Evolutionary conservation across 2,113 vertebrate genomes (phyloP).

Genomic region (Alces alces): DNA sequence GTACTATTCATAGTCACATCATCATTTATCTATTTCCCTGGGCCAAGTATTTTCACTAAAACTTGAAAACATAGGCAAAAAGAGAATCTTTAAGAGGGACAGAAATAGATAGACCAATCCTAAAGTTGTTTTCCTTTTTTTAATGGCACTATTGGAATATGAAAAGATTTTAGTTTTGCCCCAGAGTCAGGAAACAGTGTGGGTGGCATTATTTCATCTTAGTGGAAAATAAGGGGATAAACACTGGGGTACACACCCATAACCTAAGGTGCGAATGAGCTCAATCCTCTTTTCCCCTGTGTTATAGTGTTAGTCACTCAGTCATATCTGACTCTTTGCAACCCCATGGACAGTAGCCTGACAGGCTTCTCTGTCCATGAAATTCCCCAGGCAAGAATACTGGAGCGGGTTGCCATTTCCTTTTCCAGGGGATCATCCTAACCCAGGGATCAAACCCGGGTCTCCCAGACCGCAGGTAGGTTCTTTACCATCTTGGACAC

Average conservation of each 20-base stretch:
- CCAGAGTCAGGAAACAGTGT: not conserved
- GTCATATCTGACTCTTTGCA: not conserved
- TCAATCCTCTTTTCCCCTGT: not conserved
- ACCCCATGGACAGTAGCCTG: not conserved
- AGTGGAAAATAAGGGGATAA: not conserved
- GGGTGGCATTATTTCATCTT: not conserved
- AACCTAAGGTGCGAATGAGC: not conserved
- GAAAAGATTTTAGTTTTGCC: not conserved
- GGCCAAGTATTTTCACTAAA: not conserved
- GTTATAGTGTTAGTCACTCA: not conserved
- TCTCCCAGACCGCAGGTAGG: not conserved
- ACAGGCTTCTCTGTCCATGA: not conserved
- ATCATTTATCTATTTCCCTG: not conserved
- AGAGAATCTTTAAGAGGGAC: not conserved
- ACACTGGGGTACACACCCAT: not conserved
- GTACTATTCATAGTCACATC: not conserved
- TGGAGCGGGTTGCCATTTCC: not conserved
- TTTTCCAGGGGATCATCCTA: not conserved
- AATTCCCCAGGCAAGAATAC: not conserved
- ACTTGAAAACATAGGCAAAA: not conserved
- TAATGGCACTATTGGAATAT: not conserved
- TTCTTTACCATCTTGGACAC: not conserved
- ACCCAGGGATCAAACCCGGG: not conserved
- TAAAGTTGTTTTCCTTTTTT: not conserved
- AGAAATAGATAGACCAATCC: not conserved